These are phyloP conservation scores for Merodon equestris DNA, from an alignment of 2,888 invertebrate species.

Conservation along the genomic window DNA sequence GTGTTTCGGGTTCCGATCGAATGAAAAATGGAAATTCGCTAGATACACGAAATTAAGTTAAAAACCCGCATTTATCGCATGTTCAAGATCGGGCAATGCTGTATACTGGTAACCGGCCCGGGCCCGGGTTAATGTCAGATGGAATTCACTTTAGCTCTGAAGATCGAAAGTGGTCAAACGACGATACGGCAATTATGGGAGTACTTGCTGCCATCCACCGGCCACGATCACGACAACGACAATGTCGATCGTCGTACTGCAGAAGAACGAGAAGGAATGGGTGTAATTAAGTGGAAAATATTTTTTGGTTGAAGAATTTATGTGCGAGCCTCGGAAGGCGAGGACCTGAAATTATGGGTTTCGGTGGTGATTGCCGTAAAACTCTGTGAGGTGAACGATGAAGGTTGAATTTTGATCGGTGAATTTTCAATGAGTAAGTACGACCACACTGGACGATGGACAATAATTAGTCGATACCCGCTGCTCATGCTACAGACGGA, in stretches of 20 bases:
- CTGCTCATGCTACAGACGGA: neutral
- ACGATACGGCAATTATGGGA: neutral
- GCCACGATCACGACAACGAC: neutral
- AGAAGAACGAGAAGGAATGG: constrained; percentile 27
- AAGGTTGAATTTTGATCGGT: constrained; percentile 5
- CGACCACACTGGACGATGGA: constrained; percentile 39
- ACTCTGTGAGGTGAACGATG: constrained; percentile 10
- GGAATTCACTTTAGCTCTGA: constrained; percentile 42
- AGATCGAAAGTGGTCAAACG: constrained; percentile 61
- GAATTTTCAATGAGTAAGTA: constrained; percentile 36
- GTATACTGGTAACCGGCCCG: constrained; percentile 1
- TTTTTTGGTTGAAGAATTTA: constrained; percentile 14
- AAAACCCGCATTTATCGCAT: constrained; percentile 51
- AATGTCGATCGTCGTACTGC: constrained; percentile 48
- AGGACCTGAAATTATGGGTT: constrained; percentile 26
- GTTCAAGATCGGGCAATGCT: constrained; percentile 47
- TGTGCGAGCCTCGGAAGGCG: neutral
- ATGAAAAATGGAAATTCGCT: constrained; percentile 28
- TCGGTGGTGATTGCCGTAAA: constrained; percentile 3
- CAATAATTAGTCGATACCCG: constrained; percentile 27
- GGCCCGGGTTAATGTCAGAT: constrained; percentile 14
- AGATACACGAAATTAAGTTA: constrained; percentile 50
- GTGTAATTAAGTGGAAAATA: constrained; percentile 38
- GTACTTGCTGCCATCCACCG: too few species aligned
- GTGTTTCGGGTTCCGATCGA: constrained; percentile 44